These are phyloP conservation scores for Drosophila atripex DNA, from an alignment of 2,888 invertebrate species.

Conservation along the genomic window DNA sequence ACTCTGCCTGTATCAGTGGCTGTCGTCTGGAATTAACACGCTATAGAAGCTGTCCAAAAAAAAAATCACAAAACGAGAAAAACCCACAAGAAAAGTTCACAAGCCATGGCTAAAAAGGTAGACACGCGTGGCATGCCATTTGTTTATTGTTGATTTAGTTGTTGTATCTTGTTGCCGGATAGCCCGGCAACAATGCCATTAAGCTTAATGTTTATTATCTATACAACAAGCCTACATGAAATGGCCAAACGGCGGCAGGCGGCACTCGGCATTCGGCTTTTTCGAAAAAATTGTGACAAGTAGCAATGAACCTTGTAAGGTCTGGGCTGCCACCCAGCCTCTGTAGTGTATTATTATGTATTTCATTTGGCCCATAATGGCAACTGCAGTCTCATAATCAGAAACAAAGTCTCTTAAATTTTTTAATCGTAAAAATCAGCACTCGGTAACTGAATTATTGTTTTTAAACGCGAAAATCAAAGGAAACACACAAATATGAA, in stretches of 20 bases:
- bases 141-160: slow-evolving; percentile 45
- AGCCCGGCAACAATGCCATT: slow-evolving; percentile 68
- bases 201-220: slow-evolving; percentile 69
- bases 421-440: slow-evolving; percentile 40
- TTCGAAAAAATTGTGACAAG: slow-evolving; percentile 62
- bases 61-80: slow-evolving; percentile 16
- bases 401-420: slow-evolving; percentile 59
- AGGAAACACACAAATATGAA: slow-evolving; percentile 7
- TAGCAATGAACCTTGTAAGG: slow-evolving; percentile 77
- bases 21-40: slow-evolving; percentile 63
- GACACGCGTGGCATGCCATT: slow-evolving; percentile 60
- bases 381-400: background rate
- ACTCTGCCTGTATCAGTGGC: slow-evolving; percentile 15
- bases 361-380: slow-evolving; percentile 25
- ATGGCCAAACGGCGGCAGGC: slow-evolving; percentile 18
- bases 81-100: slow-evolving; percentile 45
- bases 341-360: background rate
- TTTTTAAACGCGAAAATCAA: background rate
- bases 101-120: slow-evolving; percentile 62
- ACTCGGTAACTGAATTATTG: slow-evolving; percentile 13
- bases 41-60: slow-evolving; percentile 42
- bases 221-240: slow-evolving; percentile 65
- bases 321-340: slow-evolving; percentile 53
- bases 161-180: slow-evolving; percentile 23
- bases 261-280: background rate